Evolutionary conservation across 2,113 vertebrate genomes (phyloP).

Genomic region (Siniperca chuatsi): DNA sequence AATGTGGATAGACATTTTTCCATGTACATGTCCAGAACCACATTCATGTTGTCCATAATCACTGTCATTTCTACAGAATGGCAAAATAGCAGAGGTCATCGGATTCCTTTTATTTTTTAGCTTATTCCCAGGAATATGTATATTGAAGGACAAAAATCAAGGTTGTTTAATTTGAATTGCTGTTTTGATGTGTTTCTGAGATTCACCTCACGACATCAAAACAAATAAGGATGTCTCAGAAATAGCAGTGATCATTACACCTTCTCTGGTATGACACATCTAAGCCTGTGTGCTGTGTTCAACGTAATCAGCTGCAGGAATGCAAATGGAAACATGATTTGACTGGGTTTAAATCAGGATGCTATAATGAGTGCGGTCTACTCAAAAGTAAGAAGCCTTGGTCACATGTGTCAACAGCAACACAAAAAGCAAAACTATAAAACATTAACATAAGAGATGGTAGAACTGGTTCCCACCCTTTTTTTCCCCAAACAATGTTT

Average conservation of each 20-base stretch:
- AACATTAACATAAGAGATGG: neutral
- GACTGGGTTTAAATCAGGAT: constrained; percentile 10
- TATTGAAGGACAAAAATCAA: neutral
- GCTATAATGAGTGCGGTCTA: neutral
- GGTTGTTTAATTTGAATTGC: neutral
- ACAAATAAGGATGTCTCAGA: neutral
- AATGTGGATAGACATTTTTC: neutral
- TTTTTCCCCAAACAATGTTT: neutral
- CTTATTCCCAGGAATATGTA: neutral
- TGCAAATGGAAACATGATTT: constrained; percentile 9
- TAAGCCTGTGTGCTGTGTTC: constrained; percentile 4
- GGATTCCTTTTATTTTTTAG: neutral
- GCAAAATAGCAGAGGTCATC: neutral
- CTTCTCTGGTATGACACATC: constrained; percentile 10
- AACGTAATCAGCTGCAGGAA: constrained; percentile 21
- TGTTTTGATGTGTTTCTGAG: neutral
- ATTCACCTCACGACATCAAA: neutral
- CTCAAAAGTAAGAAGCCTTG: neutral
- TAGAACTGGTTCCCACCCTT: neutral
- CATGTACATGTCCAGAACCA: neutral
- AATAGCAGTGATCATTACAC: constrained; percentile 19
- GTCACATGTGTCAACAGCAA: neutral
- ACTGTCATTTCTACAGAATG: neutral
- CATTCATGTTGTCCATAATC: neutral
- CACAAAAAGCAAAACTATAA: constrained; percentile 3